These are phyloP conservation scores for Intellagama lesueurii DNA, from an alignment of 2,797 vertebrate species.

Conservation along the genomic window DNA sequence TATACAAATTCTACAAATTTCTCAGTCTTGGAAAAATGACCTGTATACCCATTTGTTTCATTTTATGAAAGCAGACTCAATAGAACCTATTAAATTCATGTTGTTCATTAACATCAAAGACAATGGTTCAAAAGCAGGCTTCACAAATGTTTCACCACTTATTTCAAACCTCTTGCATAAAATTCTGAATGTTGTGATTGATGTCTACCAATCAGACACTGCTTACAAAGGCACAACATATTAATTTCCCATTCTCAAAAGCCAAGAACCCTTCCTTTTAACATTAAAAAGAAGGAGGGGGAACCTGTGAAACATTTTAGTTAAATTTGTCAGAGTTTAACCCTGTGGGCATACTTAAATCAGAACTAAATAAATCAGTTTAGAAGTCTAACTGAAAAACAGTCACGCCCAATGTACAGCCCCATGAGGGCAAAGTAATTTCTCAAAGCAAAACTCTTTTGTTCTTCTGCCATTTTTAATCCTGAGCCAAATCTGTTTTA, in stretches of 20 bases:
- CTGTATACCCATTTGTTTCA: background rate
- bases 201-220: slow-evolving; percentile 70
- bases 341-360: slow-evolving; percentile 72
- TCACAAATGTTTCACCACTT: slow-evolving; percentile 23
- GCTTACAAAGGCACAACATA: slow-evolving; percentile 44
- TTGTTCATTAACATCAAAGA: background rate
- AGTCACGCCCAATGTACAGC: slow-evolving; percentile 53
- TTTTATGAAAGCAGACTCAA: background rate
- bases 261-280: slow-evolving; percentile 63
- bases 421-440: slow-evolving; percentile 54
- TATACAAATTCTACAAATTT: background rate
- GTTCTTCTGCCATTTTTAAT: slow-evolving; percentile 69
- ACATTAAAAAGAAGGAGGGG: slow-evolving; percentile 54
- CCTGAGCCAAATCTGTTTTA: slow-evolving; percentile 60
- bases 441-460: slow-evolving; percentile 55
- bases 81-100: background rate
- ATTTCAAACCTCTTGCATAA: slow-evolving; percentile 65
- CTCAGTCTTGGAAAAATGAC: background rate
- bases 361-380: slow-evolving; percentile 70
- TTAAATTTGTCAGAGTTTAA: slow-evolving; percentile 71
- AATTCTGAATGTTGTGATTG: slow-evolving; percentile 60
- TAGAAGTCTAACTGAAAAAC: slow-evolving; percentile 62
- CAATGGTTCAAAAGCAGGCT: background rate
- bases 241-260: slow-evolving; percentile 65
- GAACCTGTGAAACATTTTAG: slow-evolving; percentile 59